Conservation (phyloP, 2,888 invertebrate genomes). For the Andricus quercusramuli region DNA sequence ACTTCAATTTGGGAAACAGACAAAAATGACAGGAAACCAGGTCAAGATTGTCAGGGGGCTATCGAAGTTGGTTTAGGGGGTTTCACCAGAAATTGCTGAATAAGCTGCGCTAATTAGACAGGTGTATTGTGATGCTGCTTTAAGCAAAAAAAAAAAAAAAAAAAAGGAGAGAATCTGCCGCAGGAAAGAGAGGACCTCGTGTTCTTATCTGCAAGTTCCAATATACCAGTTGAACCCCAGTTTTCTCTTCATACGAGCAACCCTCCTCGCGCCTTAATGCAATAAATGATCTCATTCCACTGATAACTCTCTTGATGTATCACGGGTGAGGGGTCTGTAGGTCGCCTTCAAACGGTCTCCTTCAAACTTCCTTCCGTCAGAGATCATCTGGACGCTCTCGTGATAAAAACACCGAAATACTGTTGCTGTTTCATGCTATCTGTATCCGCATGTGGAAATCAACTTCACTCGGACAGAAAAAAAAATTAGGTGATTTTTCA, state of each 20-base stretch:
- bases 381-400: conserved; percentile 40
- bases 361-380: conserved; percentile 29
- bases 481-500: conserved; percentile 40
- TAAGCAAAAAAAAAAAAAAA: conserved; percentile 34
- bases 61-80: too few species aligned
- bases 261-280: conserved; percentile 64
- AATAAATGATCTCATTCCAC: conserved; percentile 74
- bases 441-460: background rate
- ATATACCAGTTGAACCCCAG: conserved; percentile 65
- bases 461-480: conserved; percentile 26
- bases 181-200: conserved; percentile 54
- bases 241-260: conserved; percentile 60
- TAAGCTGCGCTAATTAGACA: too few species aligned
- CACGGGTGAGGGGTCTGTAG: conserved; percentile 52
- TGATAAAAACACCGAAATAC: conserved; percentile 31
- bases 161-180: conserved; percentile 46
- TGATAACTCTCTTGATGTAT: conserved; percentile 75
- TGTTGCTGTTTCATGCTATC: conserved; percentile 16
- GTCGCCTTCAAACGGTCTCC: conserved; percentile 43
- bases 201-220: conserved; percentile 72
- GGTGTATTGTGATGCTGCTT: background rate
- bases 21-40: too few species aligned
- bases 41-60: too few species aligned
- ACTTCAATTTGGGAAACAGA: too few species aligned
- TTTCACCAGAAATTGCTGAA: too few species aligned